Base-by-base conservation (phyloP, 2,888 invertebrate species). In the Fragum sueziense region DNA sequence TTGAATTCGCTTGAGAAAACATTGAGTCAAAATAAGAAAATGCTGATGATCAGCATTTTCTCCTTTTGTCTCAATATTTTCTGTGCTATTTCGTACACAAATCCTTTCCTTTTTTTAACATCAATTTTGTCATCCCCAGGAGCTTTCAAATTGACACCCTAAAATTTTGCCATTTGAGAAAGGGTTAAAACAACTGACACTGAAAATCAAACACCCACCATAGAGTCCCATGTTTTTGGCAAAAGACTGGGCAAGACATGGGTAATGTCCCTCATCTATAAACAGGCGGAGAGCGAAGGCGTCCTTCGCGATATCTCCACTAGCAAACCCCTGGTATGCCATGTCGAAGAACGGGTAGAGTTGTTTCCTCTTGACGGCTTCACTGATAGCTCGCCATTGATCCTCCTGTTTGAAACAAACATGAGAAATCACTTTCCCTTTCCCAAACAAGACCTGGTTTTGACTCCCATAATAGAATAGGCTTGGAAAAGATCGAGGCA, bases 201-300 rank as follows among this genome's bases (percentile, higher is more conserved):
- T n/a, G n/a, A n/a, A n/a, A n/a, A n/a, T n/a, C n/a, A 37, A 47
- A 57, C 14, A 76, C 89, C 84, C 90, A 95, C 96, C 96, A 92
- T 96, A 96, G 11, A 96, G 93, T 54, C 96, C 99, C 98, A 99
- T 98, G 93, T 99, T 99, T 94, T 99, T 99, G 82, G 99, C 98
- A 94, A 96, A 99, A 80, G 98, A 98, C 94, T 99, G 99, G 0
- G 97, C 95, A 72, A 99, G 94, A 59, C 96, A 96, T 87, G 99
- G 95, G 84, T 96, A 94, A 93, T 98, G 97, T 0, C 98, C 98
- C 67, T 98, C 97, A 76, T 96, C 95, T 76, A 97, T 94, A 93
- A 99, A 99, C 87, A 95, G 94, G 62, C 98, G 95, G 0, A 99
- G 96, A 31, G 98, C 97, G 91, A 95, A 95, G 0, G 99, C 97